Evolutionary conservation across 2,113 vertebrate genomes (phyloP).

Genomic region (Gasterosteus aculeatus): DNA sequence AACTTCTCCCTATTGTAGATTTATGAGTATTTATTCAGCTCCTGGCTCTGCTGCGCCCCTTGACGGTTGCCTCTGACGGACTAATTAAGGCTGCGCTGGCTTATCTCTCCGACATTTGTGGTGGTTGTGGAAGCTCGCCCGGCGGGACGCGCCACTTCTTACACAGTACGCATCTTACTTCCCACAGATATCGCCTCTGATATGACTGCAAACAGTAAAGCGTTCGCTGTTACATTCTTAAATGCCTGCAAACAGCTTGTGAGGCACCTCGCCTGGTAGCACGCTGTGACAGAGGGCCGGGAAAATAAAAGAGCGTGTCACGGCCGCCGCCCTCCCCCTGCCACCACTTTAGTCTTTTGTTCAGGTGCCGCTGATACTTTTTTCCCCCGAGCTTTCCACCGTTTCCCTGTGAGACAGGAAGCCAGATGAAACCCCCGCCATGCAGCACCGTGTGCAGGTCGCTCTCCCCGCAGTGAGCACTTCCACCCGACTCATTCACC

Average conservation of each 20-base stretch:
- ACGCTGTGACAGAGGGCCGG: slow-evolving; percentile 26
- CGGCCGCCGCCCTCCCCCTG: neutral
- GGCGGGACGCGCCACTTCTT: slow-evolving; percentile 66
- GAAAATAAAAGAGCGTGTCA: slow-evolving; percentile 6
- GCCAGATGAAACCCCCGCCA: neutral
- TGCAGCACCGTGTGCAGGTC: neutral
- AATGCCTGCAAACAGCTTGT: slow-evolving; percentile 64
- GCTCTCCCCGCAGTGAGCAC: slow-evolving; percentile 49
- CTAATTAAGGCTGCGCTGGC: slow-evolving; percentile 67
- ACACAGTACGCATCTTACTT: slow-evolving; percentile 72
- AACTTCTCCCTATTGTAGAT: slow-evolving; percentile 49
- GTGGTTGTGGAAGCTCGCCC: slow-evolving; percentile 63
- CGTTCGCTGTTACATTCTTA: slow-evolving; percentile 61
- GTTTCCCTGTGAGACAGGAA: neutral
- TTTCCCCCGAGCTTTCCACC: neutral
- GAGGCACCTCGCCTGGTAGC: slow-evolving; percentile 51
- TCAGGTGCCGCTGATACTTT: neutral
- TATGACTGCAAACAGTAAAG: slow-evolving; percentile 59
- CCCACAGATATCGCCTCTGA: slow-evolving; percentile 62
- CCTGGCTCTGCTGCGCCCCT: slow-evolving; percentile 51
- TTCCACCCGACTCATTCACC: slow-evolving; percentile 75
- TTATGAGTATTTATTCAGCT: slow-evolving; percentile 67
- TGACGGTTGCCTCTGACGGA: slow-evolving; percentile 62
- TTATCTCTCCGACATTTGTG: slow-evolving; percentile 64
- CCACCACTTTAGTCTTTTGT: neutral